These are phyloP conservation scores for Drosophila testacea DNA, from an alignment of 2,888 invertebrate species.

Conservation along the genomic window DNA sequence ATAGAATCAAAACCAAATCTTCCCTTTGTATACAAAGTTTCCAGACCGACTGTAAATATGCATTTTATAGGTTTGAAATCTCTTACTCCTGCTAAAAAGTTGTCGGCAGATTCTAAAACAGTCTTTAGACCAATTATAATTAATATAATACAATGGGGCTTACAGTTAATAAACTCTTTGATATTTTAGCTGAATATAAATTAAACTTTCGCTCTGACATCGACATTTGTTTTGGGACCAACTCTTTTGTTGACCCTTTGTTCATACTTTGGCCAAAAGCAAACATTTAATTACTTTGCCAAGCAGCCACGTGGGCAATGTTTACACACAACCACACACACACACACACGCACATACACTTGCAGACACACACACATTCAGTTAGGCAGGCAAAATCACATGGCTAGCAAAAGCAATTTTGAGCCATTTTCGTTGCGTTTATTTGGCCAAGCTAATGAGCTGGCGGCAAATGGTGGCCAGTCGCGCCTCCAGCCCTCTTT, in stretches of 20 bases:
- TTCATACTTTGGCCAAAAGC: conserved; percentile 4
- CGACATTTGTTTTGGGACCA: background rate
- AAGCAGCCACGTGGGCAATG: conserved; percentile 61
- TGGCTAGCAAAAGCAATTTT: conserved; percentile 30
- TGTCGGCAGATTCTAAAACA: background rate
- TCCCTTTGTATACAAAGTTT: too few species aligned
- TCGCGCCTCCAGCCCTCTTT: background rate
- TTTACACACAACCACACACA: conserved; percentile 36
- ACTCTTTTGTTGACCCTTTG: conserved; percentile 27
- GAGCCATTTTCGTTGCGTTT: conserved; percentile 45
- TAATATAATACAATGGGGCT: background rate
- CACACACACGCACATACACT: conserved; percentile 26
- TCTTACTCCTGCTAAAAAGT: background rate
- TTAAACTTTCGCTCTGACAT: conserved; percentile 14
- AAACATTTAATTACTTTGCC: conserved; percentile 59
- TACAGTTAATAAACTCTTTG: conserved; percentile 17
- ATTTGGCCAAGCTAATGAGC: conserved; percentile 74
- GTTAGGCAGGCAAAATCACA: background rate
- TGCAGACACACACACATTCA: conserved; percentile 6
- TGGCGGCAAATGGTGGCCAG: conserved; percentile 39
- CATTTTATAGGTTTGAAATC: background rate
- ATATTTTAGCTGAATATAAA: conserved; percentile 10
- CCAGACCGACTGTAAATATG: too few species aligned
- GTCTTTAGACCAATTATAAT: conserved; percentile 5
- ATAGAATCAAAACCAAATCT: too few species aligned